phyloP scores from a whole-genome alignment of 1,140 invertebrate genomes.

The Temnothorax nylanderi region DNA sequence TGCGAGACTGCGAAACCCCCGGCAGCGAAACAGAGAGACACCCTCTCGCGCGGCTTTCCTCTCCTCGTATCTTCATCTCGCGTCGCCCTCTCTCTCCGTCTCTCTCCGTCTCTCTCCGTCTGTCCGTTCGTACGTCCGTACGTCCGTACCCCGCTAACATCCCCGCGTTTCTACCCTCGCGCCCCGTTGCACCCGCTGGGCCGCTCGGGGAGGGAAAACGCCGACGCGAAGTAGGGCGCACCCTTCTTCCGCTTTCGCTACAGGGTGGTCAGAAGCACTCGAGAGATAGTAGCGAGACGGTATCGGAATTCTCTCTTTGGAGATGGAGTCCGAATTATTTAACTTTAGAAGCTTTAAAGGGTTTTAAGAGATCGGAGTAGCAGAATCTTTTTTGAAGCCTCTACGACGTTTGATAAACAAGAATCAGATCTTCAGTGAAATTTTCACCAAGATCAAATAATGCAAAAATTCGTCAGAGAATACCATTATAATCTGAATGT shows the following conservation, averaged over 20 bases:
- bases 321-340: neutral
- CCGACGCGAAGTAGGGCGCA: slow-evolving; percentile 82
- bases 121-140: slow-evolving; percentile 3
- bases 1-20: slow-evolving; percentile 70
- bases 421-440: neutral
- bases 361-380: neutral
- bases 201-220: slow-evolving; percentile 72
- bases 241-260: slow-evolving; percentile 77
- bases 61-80: slow-evolving; percentile 61
- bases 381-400: neutral
- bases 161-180: slow-evolving; percentile 30
- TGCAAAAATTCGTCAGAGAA: neutral
- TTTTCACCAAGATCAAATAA: neutral
- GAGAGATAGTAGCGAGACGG: neutral
- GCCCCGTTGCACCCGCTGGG: slow-evolving; percentile 4
- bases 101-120: neutral
- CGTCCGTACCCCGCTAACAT: slow-evolving; percentile 5
- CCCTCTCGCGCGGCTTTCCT: slow-evolving; percentile 62
- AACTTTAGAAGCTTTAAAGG: neutral
- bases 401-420: neutral
- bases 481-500: neutral
- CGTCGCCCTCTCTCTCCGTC: slow-evolving; percentile 37
- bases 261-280: slow-evolving; percentile 63
- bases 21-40: slow-evolving; percentile 69
- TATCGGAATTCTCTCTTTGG: neutral